phyloP scores from a whole-genome alignment of 2,888 invertebrate species.

The Caenorhabditis imperialis region DNA sequence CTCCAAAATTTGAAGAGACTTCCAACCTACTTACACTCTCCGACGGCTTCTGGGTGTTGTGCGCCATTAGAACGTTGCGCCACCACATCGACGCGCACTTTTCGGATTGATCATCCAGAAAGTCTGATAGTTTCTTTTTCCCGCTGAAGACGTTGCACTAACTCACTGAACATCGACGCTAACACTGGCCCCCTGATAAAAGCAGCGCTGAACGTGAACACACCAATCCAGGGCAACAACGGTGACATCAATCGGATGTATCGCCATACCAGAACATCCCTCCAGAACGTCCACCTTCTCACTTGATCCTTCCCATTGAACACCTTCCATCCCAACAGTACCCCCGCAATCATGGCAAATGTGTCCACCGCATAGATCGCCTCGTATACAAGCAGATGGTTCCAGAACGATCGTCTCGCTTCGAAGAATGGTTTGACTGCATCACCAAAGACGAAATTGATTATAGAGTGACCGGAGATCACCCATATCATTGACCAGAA shows the following conservation, averaged over 20 bases:
- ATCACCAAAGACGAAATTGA: slow-evolving; percentile 15
- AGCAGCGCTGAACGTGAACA: slow-evolving; percentile 22
- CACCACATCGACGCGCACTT: slow-evolving; percentile 51
- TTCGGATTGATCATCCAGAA: slow-evolving; percentile 10
- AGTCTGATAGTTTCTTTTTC: slow-evolving; percentile 4
- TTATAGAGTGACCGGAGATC: slow-evolving; percentile 49
- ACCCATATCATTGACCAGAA: slow-evolving; percentile 67
- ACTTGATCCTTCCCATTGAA: slow-evolving; percentile 50
- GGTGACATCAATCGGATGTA: slow-evolving; percentile 50
- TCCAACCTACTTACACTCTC: slow-evolving; percentile 8
- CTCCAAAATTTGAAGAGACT: background rate
- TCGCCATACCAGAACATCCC: slow-evolving; percentile 63
- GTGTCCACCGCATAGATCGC: slow-evolving; percentile 65
- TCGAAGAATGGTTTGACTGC: background rate
- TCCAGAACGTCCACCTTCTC: slow-evolving; percentile 52
- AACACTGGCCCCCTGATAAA: slow-evolving; percentile 31
- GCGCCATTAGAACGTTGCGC: slow-evolving; percentile 56
- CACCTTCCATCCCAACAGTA: slow-evolving; percentile 62
- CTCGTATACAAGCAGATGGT: slow-evolving; percentile 46
- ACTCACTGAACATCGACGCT: slow-evolving; percentile 14
- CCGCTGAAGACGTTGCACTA: background rate
- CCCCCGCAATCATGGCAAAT: slow-evolving; percentile 63
- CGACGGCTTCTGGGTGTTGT: slow-evolving; percentile 6
- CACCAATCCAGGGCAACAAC: slow-evolving; percentile 31
- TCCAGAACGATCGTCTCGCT: background rate